Evolutionary conservation across 2,797 vertebrate species (phyloP), one percentile per base, ranked within the genome.

Genomic region (Ctenopoma kingsleyae): DNA sequence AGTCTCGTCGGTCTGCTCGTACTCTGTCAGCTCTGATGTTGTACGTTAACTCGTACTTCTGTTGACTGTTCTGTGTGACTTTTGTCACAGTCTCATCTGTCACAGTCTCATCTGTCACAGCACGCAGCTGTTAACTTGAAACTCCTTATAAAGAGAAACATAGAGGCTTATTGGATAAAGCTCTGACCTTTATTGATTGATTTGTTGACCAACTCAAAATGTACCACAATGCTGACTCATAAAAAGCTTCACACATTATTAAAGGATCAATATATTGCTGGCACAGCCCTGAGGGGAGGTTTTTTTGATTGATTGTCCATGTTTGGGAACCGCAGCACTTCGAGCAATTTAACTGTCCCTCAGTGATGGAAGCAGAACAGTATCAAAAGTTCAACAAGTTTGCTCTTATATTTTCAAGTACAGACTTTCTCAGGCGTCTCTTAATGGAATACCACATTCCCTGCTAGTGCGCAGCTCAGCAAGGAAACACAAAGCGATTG

Each of bases 1-100:
- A 49, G 61, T 70, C 62, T 71, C 71, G 75, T 87, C 83, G 75
- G 67, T 81, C 68, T 36, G 69, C 68, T 83, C 20, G 13, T 78
- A 41, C 58, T 55, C 66, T 60, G 68, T 76, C 72, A 49, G 71
- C 53, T 73, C 78, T 36, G n/a, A 60, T 83, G 74, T 71, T 38
- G 6, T 50, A 43, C 1, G 17, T 55, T 56, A 36, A 51, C 44
- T 54, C 27, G 19, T 56, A 25, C 36, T 53, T 47, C 38, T 54
- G 6, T 30, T 55, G 58, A 67, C 78, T 62, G 43, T 36, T 59
- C 23, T 70, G 71, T 78, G 72, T 36, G 64, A 48, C 36, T 44
- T 55, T 43, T 27, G 74, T 38, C 10, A 40, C 22, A 23, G 19
- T 55, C 67, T 82, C 66, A 71, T 77, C 23, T 32, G 74, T 41